These are phyloP conservation scores for Lepidonotus clava DNA, from an alignment of 2,888 invertebrate species.

Conservation along the genomic window DNA sequence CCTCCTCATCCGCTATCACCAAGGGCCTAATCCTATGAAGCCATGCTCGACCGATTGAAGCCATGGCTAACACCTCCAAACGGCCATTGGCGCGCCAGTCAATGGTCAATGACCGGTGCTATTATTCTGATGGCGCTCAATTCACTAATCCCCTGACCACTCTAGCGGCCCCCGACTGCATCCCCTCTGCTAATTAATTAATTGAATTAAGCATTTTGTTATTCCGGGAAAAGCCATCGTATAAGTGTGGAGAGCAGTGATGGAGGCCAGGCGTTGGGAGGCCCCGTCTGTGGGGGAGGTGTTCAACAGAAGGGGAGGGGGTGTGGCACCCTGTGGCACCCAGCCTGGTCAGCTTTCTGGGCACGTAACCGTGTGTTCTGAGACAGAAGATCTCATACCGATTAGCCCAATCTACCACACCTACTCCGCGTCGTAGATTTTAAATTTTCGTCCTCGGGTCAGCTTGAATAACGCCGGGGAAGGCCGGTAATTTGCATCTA, in stretches of 20 bases:
- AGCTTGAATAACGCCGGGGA: not conserved
- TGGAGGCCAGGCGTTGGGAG: not conserved
- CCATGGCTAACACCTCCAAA: conserved; percentile 49
- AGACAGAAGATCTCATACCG: conserved; percentile 49
- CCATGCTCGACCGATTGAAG: conserved; percentile 42
- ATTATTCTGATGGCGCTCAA: conserved; percentile 39
- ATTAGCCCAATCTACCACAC: conserved; percentile 40
- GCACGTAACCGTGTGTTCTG: conserved; percentile 16
- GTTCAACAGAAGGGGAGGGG: not conserved
- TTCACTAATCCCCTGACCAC: conserved; percentile 49
- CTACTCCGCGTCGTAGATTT: not conserved
- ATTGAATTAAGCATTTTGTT: conserved; percentile 54
- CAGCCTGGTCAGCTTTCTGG: not conserved
- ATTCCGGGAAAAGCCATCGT: conserved; percentile 1
- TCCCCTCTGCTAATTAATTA: conserved; percentile 42
- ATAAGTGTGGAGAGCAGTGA: conserved; percentile 9
- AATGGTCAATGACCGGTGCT: conserved; percentile 38
- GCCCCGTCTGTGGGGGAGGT: not conserved
- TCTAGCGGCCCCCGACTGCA: conserved; percentile 1
- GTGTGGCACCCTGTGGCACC: conserved; percentile 7
- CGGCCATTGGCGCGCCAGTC: conserved; percentile 12
- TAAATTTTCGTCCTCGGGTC: not conserved
- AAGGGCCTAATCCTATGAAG: conserved; percentile 30
- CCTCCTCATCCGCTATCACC: conserved; percentile 30
- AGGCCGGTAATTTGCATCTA: conserved; percentile 35